Evolutionary conservation across 1,140 invertebrate species (phyloP), one percentile per base, ranked within the genome.

Genomic region (Dendroctonus ponderosae): DNA sequence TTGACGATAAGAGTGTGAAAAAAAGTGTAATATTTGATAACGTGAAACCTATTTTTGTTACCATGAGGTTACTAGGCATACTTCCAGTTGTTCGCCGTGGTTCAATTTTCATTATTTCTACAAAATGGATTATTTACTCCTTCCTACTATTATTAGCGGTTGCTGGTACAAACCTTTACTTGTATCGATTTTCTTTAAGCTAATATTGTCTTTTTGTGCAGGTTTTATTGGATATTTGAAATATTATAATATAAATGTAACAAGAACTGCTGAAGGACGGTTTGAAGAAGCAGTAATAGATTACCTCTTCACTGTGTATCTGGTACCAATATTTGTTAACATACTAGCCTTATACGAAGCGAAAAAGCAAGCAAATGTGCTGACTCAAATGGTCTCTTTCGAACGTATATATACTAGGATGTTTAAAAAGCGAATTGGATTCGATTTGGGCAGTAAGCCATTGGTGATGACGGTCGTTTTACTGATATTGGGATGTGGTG

Each of bases 211-310:
- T 63, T 7, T 51, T 8, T 7, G 46, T 38, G 11, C 5, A 75
- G 75, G 75, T 39, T 87, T 85, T 70, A 79, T 85, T 40, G 75
- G 79, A 0, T 87, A 86, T 71, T 79, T 87, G 7, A 83, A 84
- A 51, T 80, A 84, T 63, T 78, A 85, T 70, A 83, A 84, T 68
- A 83, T 86, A 3, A 81, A 84, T 66, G 83, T 85, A 62, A 78
- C 85, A 15, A 75, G 79, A 39, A 82, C 82, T 0, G 75, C 84
- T n/a, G 86, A 86, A 71, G 85, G 85, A 0, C 82, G 84, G 57
- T 88, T 88, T 66, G 86, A 87, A 72, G 86, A 88, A 75, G 86
- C 85, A 1, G 86, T 87, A 1, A 87, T 88, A 69, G 85, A 85
- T 59, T 88, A 88, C 73, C 75, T 88, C 2, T 88, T 88, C 71